These are phyloP conservation scores for Phalacrocorax aristotelis DNA, from an alignment of 2,113 vertebrate species.

Conservation along the genomic window DNA sequence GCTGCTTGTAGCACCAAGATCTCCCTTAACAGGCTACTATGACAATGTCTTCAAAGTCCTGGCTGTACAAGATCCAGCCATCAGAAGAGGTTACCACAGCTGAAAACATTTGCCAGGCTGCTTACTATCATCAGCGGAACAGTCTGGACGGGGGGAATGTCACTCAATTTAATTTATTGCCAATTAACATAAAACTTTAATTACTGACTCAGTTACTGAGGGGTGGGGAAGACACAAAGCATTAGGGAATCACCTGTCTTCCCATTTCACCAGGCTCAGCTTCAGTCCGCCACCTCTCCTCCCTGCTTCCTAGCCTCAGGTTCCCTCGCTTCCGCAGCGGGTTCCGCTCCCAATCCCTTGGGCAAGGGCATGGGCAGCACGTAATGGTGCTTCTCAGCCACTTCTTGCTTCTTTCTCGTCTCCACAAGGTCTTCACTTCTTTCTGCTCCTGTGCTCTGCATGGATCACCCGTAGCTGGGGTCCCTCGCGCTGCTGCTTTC, in stretches of 20 bases:
- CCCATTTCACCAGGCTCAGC: fast-evolving
- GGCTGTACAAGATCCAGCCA: neutral
- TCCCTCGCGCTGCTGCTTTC: fast-evolving
- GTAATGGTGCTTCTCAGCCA: fast-evolving
- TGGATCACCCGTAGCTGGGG: fast-evolving
- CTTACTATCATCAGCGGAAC: too few species aligned
- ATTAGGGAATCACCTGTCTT: neutral
- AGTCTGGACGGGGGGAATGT: neutral
- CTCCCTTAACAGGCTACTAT: neutral
- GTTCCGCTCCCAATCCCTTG: fast-evolving
- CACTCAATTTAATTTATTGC: neutral
- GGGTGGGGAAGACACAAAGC: neutral
- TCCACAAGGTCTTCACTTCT: too few species aligned
- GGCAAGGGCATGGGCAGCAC: neutral
- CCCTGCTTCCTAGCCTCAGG: fast-evolving
- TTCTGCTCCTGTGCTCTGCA: neutral
- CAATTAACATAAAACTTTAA: neutral
- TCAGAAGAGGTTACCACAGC: neutral
- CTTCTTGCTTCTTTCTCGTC: too few species aligned
- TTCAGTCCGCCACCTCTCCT: neutral
- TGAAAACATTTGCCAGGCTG: neutral
- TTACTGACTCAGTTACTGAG: neutral
- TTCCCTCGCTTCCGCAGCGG: fast-evolving
- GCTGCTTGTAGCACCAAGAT: neutral
- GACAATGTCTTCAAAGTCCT: neutral